These are phyloP conservation scores for Nomada fucata DNA, from an alignment of 2,888 invertebrate species.

Conservation along the genomic window DNA sequence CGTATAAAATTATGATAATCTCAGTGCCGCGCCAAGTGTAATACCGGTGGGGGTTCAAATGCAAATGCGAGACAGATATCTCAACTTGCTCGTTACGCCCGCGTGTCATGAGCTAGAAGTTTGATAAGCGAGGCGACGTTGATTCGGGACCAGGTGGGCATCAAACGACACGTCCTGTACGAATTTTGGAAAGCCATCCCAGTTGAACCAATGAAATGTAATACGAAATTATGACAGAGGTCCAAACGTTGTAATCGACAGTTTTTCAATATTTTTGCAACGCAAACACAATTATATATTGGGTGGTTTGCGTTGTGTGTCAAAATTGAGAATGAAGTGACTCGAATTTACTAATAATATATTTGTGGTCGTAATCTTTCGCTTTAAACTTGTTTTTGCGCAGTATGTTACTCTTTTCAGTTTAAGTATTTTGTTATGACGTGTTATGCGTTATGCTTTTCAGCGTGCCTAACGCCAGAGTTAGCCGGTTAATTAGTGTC, in stretches of 20 bases:
- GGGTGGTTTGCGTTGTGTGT: no score
- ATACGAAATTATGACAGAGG: slow-evolving; percentile 42
- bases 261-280: neutral
- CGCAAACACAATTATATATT: neutral
- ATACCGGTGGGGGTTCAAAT: slow-evolving; percentile 70
- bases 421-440: no score
- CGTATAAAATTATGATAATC: slow-evolving; percentile 66
- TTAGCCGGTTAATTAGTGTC: no score
- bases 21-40: slow-evolving; percentile 63
- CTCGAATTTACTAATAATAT: no score
- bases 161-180: slow-evolving; percentile 32
- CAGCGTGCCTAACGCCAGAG: no score
- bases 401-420: no score
- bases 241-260: slow-evolving; percentile 21
- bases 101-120: slow-evolving; percentile 64
- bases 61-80: slow-evolving; percentile 68
- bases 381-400: no score
- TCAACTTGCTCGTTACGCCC: slow-evolving; percentile 39
- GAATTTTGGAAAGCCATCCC: slow-evolving; percentile 12
- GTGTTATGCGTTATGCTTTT: no score
- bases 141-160: slow-evolving; percentile 60
- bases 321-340: no score
- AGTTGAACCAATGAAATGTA: slow-evolving; percentile 40
- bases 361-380: no score
- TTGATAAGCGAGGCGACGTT: slow-evolving; percentile 70